Conservation (phyloP, 2,797 vertebrate genomes). For the Silurus lanzhouensis region DNA sequence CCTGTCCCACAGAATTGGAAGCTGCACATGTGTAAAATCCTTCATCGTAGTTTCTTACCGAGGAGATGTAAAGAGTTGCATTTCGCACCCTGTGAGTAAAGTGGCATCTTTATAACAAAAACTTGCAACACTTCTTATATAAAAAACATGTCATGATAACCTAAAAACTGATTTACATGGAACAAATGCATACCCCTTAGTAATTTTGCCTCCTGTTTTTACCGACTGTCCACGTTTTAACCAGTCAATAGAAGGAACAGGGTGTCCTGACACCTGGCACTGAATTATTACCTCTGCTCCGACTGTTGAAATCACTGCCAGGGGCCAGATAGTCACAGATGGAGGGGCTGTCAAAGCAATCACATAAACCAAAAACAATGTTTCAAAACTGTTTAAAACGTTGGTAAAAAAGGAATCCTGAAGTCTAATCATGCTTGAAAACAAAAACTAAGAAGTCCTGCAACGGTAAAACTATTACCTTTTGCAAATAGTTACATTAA, state of each 20-base stretch:
- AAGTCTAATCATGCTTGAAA: neutral
- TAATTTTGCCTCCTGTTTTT: slow-evolving; percentile 73
- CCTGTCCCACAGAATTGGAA: slow-evolving; percentile 68
- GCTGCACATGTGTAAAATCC: slow-evolving; percentile 74
- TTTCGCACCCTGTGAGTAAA: slow-evolving; percentile 67
- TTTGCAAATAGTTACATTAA: neutral
- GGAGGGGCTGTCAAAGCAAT: slow-evolving; percentile 66
- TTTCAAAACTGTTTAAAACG: neutral
- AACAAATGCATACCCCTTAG: slow-evolving; percentile 61
- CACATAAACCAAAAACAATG: slow-evolving; percentile 21
- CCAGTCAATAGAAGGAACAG: slow-evolving; percentile 73
- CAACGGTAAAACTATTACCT: neutral
- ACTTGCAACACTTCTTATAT: neutral
- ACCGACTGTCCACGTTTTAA: slow-evolving; percentile 71
- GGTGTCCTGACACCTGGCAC: slow-evolving; percentile 74
- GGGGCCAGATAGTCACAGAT: slow-evolving; percentile 70
- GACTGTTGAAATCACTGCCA: slow-evolving; percentile 63
- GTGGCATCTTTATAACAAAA: neutral
- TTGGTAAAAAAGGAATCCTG: neutral
- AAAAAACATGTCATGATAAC: neutral
- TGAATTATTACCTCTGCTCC: slow-evolving; percentile 70
- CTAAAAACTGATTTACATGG: neutral
- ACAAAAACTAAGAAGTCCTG: neutral
- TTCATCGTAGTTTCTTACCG: slow-evolving; percentile 73
- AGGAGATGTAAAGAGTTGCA: slow-evolving; percentile 72